These are phyloP conservation scores for Andrena camellia DNA, from an alignment of 2,888 invertebrate species.

Conservation along the genomic window DNA sequence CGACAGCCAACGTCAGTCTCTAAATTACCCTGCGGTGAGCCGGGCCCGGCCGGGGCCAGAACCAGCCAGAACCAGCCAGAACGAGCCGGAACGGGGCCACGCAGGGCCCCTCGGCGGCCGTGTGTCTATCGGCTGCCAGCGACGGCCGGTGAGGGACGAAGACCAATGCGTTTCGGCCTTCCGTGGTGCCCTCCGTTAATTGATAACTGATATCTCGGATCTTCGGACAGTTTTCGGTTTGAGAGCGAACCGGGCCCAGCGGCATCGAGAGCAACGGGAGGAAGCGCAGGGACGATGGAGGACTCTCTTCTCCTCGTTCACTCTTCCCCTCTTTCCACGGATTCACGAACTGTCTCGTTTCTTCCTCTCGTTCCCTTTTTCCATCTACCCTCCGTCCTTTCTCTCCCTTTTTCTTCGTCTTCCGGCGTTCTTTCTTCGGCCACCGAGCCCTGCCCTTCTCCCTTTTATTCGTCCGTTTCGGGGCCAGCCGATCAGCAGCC, in stretches of 20 bases:
- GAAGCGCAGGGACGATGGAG: slow-evolving; percentile 21
- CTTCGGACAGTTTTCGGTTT: slow-evolving; percentile 64
- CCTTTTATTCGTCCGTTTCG: slow-evolving; percentile 67
- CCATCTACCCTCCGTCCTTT: slow-evolving; percentile 44
- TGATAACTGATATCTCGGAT: slow-evolving; percentile 83
- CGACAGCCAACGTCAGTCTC: slow-evolving; percentile 80
- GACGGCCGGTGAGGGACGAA: slow-evolving; percentile 68
- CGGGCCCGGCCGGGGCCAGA: slow-evolving; percentile 24
- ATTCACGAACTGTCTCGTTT: slow-evolving; percentile 58
- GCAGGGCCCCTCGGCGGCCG: slow-evolving; percentile 31
- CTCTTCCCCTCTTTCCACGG: slow-evolving; percentile 33
- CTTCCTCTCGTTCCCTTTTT: slow-evolving; percentile 36
- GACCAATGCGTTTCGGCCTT: slow-evolving; percentile 76
- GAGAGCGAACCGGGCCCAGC: slow-evolving; percentile 7
- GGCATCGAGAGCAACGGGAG: neutral
- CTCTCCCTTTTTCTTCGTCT: slow-evolving; percentile 55
- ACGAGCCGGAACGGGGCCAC: no score
- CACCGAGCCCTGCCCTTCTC: slow-evolving; percentile 56
- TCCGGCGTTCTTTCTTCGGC: slow-evolving; percentile 63
- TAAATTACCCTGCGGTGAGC: slow-evolving; percentile 79
- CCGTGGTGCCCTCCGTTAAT: slow-evolving; percentile 79
- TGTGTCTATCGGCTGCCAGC: slow-evolving; percentile 61
- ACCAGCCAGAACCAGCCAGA: no score
- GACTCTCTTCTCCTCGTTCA: neutral
- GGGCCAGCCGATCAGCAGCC: slow-evolving; percentile 59